Percentiles rank a stretch among this genome's conserved stretches.
Conservation (phyloP, 2,888 invertebrate genomes). For the Octonoba sinensis region DNA sequence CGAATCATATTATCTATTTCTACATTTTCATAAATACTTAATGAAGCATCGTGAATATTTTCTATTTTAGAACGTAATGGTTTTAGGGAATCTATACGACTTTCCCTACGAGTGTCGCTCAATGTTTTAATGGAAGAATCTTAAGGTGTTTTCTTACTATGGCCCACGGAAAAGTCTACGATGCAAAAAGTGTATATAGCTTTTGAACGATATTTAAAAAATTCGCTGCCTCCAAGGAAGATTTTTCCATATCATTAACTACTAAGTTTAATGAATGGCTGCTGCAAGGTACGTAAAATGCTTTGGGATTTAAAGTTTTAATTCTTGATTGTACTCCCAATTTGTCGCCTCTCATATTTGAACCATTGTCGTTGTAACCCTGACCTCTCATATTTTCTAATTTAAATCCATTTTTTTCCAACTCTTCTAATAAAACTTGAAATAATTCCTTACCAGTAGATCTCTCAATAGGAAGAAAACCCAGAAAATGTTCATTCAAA, state of each 20-base stretch:
- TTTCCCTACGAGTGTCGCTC: neutral
- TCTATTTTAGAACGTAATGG: neutral
- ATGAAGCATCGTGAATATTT: neutral
- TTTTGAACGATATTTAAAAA: neutral
- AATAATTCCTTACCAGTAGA: neutral
- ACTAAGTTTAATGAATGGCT: neutral
- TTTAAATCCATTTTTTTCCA: neutral
- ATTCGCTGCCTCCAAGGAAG: neutral
- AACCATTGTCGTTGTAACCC: neutral
- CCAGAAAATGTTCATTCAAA: conserved; percentile 14
- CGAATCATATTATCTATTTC: neutral
- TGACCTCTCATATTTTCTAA: neutral
- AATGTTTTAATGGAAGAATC: neutral
- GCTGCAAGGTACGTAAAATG: neutral
- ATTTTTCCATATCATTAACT: neutral
- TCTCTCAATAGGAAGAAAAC: conserved; percentile 5
- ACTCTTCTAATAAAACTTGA: neutral
- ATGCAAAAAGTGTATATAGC: neutral
- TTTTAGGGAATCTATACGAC: neutral
- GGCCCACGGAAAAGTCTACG: neutral
- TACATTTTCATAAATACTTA: neutral
- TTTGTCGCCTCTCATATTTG: neutral
- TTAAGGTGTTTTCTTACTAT: neutral
- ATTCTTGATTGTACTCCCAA: neutral
- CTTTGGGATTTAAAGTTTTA: neutral